Conservation (phyloP, 2,113 vertebrate genomes). For the Anhinga anhinga region DNA sequence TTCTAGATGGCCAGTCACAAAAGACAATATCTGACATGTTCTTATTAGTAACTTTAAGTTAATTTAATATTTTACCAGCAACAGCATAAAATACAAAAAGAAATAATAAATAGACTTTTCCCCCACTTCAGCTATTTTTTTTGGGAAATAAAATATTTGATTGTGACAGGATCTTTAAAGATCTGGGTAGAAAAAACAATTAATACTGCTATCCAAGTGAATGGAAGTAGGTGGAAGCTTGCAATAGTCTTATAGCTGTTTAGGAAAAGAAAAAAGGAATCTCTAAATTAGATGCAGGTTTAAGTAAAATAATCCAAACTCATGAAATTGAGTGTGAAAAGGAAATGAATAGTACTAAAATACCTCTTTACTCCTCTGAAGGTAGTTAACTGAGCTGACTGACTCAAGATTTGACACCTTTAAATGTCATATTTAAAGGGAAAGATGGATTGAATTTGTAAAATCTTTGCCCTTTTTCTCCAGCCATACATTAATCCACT, state of each 20-base stretch:
- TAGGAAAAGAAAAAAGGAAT: rapidly evolving
- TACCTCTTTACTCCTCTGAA: neutral
- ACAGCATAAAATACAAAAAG: neutral
- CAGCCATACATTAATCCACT: neutral
- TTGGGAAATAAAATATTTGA: neutral
- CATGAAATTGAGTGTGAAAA: neutral
- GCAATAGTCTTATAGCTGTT: neutral
- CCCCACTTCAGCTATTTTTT: neutral
- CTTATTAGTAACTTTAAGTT: neutral
- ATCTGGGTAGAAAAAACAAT: neutral
- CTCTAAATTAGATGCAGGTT: neutral
- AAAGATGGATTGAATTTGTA: neutral
- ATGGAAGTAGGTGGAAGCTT: neutral
- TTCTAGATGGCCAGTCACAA: neutral
- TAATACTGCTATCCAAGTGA: neutral
- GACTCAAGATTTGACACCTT: neutral
- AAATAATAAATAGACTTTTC: neutral
- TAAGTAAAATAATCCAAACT: neutral
- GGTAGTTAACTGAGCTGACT: neutral
- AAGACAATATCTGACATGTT: neutral
- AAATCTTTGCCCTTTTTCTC: neutral
- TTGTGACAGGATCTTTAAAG: neutral
- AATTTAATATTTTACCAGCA: neutral
- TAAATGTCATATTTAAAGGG: neutral
- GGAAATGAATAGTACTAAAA: neutral